A percentile compares a stretch with the other conserved stretches of the same genome.
These are phyloP conservation scores for Plecotus auritus DNA, from an alignment of 2,113 vertebrate genomes.

Conservation along the genomic window DNA sequence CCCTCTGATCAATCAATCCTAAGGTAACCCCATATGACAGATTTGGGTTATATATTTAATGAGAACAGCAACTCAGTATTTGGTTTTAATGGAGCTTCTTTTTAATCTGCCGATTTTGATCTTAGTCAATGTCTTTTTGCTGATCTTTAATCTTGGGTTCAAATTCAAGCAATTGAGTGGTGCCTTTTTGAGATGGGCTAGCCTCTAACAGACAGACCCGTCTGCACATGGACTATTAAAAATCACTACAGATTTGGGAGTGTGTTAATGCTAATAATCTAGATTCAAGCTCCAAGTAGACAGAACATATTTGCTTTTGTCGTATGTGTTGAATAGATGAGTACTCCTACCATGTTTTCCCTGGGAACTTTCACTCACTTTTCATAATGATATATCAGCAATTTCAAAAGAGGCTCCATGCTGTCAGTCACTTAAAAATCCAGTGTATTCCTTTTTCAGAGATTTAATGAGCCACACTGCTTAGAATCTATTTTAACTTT, in stretches of 20 bases:
- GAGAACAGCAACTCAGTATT: background rate
- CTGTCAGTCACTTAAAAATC: slow-evolving; percentile 44
- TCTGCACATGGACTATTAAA: background rate
- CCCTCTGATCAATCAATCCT: background rate
- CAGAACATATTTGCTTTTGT: slow-evolving; percentile 19
- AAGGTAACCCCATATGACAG: background rate
- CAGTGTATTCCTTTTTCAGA: slow-evolving; percentile 20
- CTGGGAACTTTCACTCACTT: slow-evolving; percentile 33
- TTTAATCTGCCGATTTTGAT: background rate
- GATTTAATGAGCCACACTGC: slow-evolving; percentile 11
- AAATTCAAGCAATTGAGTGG: background rate
- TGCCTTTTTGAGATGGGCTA: background rate
- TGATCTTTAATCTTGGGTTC: background rate
- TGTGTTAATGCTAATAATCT: background rate
- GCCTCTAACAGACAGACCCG: background rate
- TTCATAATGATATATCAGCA: slow-evolving; percentile 46
- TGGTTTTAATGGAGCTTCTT: background rate
- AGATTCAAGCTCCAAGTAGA: background rate
- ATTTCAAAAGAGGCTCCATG: background rate
- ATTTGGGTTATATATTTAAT: background rate
- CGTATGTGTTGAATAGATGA: background rate
- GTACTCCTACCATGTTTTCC: background rate
- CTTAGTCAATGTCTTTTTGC: background rate
- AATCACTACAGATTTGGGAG: background rate
- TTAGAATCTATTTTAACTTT: slow-evolving; percentile 54